Conservation (phyloP, 2,797 vertebrate genomes). For the Sorex maritimensis region DNA sequence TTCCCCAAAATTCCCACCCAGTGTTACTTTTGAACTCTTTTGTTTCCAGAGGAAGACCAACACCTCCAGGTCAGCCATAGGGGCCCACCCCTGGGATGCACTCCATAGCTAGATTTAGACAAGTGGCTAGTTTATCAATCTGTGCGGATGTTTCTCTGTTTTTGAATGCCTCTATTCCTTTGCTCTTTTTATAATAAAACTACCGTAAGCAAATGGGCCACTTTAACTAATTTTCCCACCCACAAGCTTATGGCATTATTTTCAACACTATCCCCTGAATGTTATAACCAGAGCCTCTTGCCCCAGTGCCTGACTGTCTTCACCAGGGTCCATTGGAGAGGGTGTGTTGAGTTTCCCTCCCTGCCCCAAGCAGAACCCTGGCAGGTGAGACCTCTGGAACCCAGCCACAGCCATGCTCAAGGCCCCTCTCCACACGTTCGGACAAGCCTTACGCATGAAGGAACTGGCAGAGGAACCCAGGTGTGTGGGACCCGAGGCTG, state of each 20-base stretch:
- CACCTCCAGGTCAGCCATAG: not conserved
- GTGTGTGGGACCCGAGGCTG: too few relatives aligned
- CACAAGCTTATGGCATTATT: not conserved
- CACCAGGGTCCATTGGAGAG: too few relatives aligned
- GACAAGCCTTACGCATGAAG: too few relatives aligned
- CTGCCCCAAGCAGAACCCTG: too few relatives aligned
- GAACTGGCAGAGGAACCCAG: too few relatives aligned
- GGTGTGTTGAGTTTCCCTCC: too few relatives aligned
- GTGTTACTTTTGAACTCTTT: constrained; percentile 25
- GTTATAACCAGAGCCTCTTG: too few relatives aligned
- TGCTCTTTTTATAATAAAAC: constrained; percentile 14
- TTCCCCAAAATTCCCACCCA: not conserved
- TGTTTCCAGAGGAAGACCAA: not conserved
- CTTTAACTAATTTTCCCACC: not conserved
- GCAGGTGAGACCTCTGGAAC: too few relatives aligned
- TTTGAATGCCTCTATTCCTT: not conserved
- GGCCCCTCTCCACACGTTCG: too few relatives aligned
- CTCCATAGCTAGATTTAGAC: constrained; percentile 5
- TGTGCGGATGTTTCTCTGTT: not conserved
- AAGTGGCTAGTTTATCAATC: not conserved
- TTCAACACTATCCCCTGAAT: not conserved
- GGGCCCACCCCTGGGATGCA: not conserved
- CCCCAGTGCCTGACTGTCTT: too few relatives aligned
- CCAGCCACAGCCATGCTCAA: too few relatives aligned
- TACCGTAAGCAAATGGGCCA: not conserved